Evolutionary conservation across 2,797 vertebrate genomes (phyloP), one percentile per base, ranked within the genome.

Genomic region (Xenopus petersii): DNA sequence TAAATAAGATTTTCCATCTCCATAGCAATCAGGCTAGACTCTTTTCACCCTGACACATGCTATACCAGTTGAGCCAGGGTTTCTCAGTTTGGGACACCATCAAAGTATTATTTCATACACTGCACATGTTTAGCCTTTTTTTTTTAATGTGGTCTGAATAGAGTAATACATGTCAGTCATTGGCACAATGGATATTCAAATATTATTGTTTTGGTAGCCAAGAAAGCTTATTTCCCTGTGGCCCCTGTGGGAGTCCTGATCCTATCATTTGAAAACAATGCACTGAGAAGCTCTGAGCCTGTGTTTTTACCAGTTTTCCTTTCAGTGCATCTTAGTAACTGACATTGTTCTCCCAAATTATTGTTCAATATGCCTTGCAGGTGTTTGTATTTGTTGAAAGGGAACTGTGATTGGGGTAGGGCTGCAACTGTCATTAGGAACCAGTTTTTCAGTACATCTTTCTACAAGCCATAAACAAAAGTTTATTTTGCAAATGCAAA

Each of bases 1-100:
- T 26, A 49, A 59, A 65, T 58, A 15, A 42, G 36, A 47, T 17
- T 75, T 61, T 51, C 21, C 12, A 67, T 51, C 17, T 71, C 69
- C 63, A 47, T 67, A 11, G 64, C 36, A 61, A 71, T 36, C 47
- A 54, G 63, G 49, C 62, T 16, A 56, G 15, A 56, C n/a, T 51
- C 67, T n/a, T 66, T 21, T 42, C 17, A 10, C 6, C 10, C 46
- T 67, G 62, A 46, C 33, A 64, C 24, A 36, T 64, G 62, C 33
- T 64, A 9, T 64, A 64, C 33, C 12, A 36, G 62, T 47, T 64
- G 62, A 64, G 62, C 46, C 36, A 16, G 10, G 54, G 54, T 56
- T 56, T 56, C 54, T 42, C 36, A 42, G 8, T 42, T 9, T 42
- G 36, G 36, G 36, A 42, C 36, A 4, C 12, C 49, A 12, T 15